Conservation (phyloP, 2,888 invertebrate species). For the Hemistola chrysoprasaria region DNA sequence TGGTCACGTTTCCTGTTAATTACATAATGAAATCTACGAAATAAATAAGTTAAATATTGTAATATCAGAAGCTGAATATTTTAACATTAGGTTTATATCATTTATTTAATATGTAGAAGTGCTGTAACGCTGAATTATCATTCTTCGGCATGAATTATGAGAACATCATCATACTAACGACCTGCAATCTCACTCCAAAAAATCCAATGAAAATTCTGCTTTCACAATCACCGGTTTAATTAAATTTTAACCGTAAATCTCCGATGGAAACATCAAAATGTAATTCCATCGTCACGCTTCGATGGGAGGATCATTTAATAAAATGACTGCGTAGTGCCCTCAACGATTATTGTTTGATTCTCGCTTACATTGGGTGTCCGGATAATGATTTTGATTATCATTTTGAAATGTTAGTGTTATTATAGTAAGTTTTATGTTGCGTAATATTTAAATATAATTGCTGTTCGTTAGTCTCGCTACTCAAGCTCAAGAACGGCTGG, state of each 20-base stretch:
- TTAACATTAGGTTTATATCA: too few species aligned
- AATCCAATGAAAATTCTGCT: constrained; percentile 37
- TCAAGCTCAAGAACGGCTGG: too few species aligned
- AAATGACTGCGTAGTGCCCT: constrained; percentile 22
- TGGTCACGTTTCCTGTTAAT: too few species aligned
- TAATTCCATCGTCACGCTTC: constrained; percentile 43
- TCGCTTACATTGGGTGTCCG: background rate
- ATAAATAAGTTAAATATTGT: too few species aligned
- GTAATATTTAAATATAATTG: too few species aligned
- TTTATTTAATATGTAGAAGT: too few species aligned
- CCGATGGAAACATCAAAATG: constrained; percentile 46
- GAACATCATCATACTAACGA: constrained; percentile 44
- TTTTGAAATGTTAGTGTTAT: constrained; percentile 29
- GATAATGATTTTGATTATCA: constrained; percentile 27
- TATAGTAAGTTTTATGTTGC: too few species aligned
- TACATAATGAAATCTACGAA: too few species aligned
- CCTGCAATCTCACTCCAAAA: constrained; percentile 35
- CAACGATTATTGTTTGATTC: background rate
- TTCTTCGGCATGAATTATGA: too few species aligned
- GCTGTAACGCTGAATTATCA: too few species aligned
- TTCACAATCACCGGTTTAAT: constrained; percentile 49
- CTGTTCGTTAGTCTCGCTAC: too few species aligned
- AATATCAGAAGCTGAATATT: too few species aligned
- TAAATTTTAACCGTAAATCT: constrained; percentile 53
- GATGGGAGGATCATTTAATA: constrained; percentile 30